A percentile compares a stretch with the other conserved stretches of the same genome.
These are phyloP conservation scores for Melanocharis versteri DNA, from an alignment of 2,113 vertebrate genomes.

Conservation along the genomic window DNA sequence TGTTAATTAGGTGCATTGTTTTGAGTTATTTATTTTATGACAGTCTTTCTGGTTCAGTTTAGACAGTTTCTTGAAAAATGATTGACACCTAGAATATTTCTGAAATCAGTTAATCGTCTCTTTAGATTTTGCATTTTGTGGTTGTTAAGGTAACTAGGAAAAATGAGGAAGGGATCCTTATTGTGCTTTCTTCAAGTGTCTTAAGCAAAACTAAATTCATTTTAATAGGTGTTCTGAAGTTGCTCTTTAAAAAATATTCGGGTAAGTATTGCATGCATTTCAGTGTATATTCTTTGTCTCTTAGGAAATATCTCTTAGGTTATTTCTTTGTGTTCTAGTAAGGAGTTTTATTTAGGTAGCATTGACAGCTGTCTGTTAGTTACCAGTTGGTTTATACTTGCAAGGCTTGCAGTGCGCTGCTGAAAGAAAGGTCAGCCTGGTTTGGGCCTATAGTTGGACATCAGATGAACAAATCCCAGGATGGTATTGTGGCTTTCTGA, in stretches of 20 bases:
- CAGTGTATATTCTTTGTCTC: not conserved
- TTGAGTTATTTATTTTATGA: not conserved
- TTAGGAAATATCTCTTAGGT: not conserved
- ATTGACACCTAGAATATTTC: not conserved
- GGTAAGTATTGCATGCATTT: not conserved
- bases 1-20: not conserved
- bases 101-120: not conserved
- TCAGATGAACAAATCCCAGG: not conserved
- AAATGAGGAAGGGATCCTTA: not conserved
- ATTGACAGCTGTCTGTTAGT: not conserved
- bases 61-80: not conserved
- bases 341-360: not conserved
- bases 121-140: not conserved
- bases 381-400: not conserved
- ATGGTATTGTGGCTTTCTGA: not conserved
- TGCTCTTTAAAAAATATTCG: not conserved
- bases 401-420: not conserved
- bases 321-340: not conserved
- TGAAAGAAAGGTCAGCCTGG: not conserved
- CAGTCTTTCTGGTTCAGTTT: not conserved
- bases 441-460: not conserved
- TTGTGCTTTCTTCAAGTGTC: not conserved
- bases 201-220: not conserved
- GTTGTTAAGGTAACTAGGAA: not conserved
- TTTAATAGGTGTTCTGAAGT: not conserved